Base-by-base conservation (phyloP, 2,888 invertebrate genomes). In the Agelastica alni region DNA sequence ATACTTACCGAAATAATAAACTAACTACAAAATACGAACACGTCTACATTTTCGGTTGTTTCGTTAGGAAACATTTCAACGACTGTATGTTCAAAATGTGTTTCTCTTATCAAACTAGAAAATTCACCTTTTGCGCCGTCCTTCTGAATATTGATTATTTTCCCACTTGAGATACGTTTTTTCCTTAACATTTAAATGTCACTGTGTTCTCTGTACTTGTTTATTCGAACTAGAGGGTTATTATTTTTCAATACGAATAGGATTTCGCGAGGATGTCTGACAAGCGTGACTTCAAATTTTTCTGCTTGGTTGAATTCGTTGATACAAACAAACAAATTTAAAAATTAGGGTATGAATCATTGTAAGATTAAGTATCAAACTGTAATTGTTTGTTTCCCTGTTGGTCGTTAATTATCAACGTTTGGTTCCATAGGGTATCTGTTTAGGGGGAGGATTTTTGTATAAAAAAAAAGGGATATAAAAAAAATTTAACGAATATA, bases 61-160 rank as follows among this genome's bases (percentile, higher is more conserved):
- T 47, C 44, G 49, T 49, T 36, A 39, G 42, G 34, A 54, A 43
- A 37, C 32, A 47, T 41, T 42, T 48, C 34, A 44, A 49, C 30
- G 37, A 42, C 42, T 16, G 48, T 39, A 18, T 46, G 49, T 42
- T 49, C 49, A 41, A 49, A n/a, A n/a, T n/a, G n/a, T 49, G 42
- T 41, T 49, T 42, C 17, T 18, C 22, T 45, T 17, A 17, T 20
- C 17, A 20, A 14, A 30, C 30, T 43, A 48, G 26, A 34, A 52
- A 42, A 20, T 44, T 17, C 22, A 47, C 51, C 32, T 41, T 17
- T 45, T 47, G 42, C 52, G 31, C 49, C 43, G 71, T 67, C 70
- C 70, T 71, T 71, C 70, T 59, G 57, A 62, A 62, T 71, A 72
- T 71, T 66, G 72, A 72, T 72, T 71, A 68, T 71, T 71, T 69